Conservation (phyloP, 1,140 invertebrate genomes). For the Eurosta solidaginis region DNA sequence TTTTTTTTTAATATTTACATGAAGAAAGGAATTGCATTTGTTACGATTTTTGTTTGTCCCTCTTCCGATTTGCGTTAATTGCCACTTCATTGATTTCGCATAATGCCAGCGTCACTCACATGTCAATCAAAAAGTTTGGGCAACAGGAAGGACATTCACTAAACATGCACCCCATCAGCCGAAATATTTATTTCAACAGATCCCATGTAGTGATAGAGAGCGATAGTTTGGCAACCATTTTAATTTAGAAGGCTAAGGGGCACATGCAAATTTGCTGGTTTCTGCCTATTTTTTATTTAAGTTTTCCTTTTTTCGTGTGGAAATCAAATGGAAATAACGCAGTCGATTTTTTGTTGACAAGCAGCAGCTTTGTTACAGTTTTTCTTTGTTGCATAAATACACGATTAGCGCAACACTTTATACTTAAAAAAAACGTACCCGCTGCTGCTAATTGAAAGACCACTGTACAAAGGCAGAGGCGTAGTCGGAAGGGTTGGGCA, state of each 20-base stretch:
- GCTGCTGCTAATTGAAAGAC: slow-evolving; percentile 18
- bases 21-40: neutral
- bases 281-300: neutral
- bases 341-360: neutral
- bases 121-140: slow-evolving; percentile 8
- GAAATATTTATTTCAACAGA: neutral
- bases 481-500: no score
- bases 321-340: neutral
- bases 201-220: neutral
- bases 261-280: slow-evolving; percentile 8
- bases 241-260: no score
- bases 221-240: neutral
- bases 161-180: neutral
- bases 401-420: neutral
- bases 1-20: no score
- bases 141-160: neutral
- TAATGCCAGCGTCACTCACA: neutral
- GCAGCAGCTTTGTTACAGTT: neutral
- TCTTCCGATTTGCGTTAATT: neutral
- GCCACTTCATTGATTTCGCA: neutral
- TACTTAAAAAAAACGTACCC: no score
- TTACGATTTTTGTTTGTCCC: slow-evolving; percentile 15
- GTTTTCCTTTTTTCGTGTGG: neutral
- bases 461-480: no score
- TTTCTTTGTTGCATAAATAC: slow-evolving; percentile 11